Conservation (phyloP, 1,140 invertebrate species). For the Leptinotarsa defecta region DNA sequence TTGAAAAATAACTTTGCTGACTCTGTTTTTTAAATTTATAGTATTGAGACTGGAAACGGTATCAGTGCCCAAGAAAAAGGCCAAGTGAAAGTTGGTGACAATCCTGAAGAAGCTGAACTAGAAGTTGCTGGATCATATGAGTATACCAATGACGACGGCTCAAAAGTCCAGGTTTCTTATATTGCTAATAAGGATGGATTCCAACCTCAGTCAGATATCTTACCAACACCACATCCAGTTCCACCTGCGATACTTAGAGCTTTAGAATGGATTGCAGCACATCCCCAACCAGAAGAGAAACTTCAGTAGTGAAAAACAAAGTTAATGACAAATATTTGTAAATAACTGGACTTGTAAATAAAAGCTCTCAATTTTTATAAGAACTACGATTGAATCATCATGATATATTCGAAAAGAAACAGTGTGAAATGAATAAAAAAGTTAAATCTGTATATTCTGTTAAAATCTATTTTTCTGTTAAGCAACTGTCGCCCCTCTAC, state of each 20-base stretch:
- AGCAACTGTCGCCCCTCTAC: too few species aligned
- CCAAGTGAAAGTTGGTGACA: constrained; percentile 48
- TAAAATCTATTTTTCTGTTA: too few species aligned
- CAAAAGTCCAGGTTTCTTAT: constrained; percentile 54
- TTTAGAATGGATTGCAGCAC: constrained; percentile 38
- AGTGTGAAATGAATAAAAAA: too few species aligned
- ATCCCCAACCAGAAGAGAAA: constrained; percentile 31
- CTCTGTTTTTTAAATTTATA: constrained; percentile 33
- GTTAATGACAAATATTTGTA: too few species aligned
- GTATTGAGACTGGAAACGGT: constrained; percentile 64
- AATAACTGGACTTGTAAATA: too few species aligned
- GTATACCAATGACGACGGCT: constrained; percentile 49
- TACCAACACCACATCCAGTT: constrained; percentile 73
- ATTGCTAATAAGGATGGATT: constrained; percentile 69
- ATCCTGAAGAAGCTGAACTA: constrained; percentile 50
- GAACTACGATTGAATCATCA: too few species aligned
- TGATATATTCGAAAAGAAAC: background rate
- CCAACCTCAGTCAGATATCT: constrained; percentile 65
- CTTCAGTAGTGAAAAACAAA: background rate
- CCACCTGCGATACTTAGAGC: constrained; percentile 70
- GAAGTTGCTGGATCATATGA: constrained; percentile 52
- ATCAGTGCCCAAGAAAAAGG: constrained; percentile 62
- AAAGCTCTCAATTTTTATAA: too few species aligned
- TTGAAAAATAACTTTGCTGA: background rate
- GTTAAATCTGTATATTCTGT: too few species aligned